phyloP scores from a whole-genome alignment of 1,140 invertebrate species.

The Philotrypesis tridentata region DNA sequence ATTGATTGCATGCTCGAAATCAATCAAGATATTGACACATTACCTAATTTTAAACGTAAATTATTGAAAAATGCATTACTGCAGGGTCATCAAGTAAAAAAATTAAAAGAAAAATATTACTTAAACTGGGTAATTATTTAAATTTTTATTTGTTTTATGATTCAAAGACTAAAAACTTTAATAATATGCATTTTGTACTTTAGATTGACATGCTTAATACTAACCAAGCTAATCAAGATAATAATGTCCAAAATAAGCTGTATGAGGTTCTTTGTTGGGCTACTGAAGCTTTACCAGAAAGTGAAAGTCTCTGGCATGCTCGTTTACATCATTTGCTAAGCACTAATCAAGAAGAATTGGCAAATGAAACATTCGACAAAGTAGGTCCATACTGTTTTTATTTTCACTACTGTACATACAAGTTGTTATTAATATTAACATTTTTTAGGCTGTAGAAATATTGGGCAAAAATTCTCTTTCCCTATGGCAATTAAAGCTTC shows the following conservation, averaged over 20 bases:
- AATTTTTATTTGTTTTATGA: neutral
- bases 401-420: constrained; percentile 15
- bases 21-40: constrained; percentile 61
- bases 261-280: constrained; percentile 69
- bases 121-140: constrained; percentile 69
- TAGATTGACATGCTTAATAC: constrained; percentile 67
- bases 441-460: constrained; percentile 65
- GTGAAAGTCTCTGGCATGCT: constrained; percentile 72
- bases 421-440: constrained; percentile 11
- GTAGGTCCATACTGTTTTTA: constrained; percentile 52
- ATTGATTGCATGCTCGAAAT: constrained; percentile 74
- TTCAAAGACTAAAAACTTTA: neutral
- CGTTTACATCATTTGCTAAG: constrained; percentile 68
- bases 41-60: constrained; percentile 73
- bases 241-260: constrained; percentile 59
- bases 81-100: constrained; percentile 69
- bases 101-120: constrained; percentile 74
- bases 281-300: constrained; percentile 68
- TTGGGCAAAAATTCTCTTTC: constrained; percentile 68
- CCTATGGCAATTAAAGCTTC: constrained; percentile 72
- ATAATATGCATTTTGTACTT: constrained; percentile 26
- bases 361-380: constrained; percentile 62
- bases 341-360: constrained; percentile 61
- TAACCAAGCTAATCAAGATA: constrained; percentile 57
- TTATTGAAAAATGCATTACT: constrained; percentile 70